Evolutionary conservation across 2,797 vertebrate species (phyloP), one percentile per base, ranked within the genome.

Genomic region (Brotogeris chrysoptera): DNA sequence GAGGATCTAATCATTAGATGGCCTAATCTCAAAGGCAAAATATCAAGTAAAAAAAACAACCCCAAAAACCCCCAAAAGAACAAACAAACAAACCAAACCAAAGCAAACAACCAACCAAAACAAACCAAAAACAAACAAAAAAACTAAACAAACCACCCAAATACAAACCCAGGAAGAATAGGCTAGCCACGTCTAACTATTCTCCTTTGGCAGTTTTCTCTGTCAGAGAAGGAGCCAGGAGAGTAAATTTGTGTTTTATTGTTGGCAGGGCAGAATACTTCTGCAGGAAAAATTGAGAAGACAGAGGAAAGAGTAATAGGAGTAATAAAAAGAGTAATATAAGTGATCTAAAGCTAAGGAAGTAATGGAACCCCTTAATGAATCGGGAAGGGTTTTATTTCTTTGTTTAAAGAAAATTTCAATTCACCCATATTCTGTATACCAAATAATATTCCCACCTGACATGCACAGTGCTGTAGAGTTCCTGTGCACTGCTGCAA

Each of bases 1-100:
- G 32, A 66, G 6, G 13, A 80, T 53, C 25, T 76, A 53, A 61
- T 49, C 21, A 83, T 11, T 10, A 16, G 9, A 36, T 49, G 12
- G 20, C 61, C 49, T 72, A 61, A 63, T 81, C 79, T 65, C 41
- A 55, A 71, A 83, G 30, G 12, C 46, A 71, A 92, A 80, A 93
- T 57, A 57, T 4, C 19, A 60, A 49, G 5, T 15, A 1, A 34
- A 86, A 83, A 21, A 57, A 10, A 7, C 13, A 57, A 34, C 32
- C 32, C 9, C 2, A 57, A 57, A 34, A 23, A 11, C 0, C 1
- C 2, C 21, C 7, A 34, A 59, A 36, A 59, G 55, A 59, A 59
- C n/a, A 59, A 36, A 23, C 20, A 57, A 57, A 16, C n/a, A 24
- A 57, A 34, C 50, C 16, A 52, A 52, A 32, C 7, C 25, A 57